Base-by-base conservation (phyloP, 2,113 vertebrate species). In the Struthio camelus region DNA sequence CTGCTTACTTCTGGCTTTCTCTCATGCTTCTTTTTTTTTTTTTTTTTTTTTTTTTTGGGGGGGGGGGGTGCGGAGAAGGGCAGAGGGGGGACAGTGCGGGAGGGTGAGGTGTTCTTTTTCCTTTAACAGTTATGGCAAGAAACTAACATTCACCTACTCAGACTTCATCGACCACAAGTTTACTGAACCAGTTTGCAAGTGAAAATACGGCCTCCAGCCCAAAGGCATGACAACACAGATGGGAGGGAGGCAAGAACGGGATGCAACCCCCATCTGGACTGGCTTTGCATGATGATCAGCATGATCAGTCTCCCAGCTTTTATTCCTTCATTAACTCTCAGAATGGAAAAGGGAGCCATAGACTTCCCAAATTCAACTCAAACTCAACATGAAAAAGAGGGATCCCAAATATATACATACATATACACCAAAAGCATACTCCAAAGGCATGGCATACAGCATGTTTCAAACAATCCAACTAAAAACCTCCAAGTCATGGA, bases 61-160 rank as follows among this genome's bases (percentile, higher is more conserved):
- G 7, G 51, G 6, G 6, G 2, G 7, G 3, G 7, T n/a, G n/a
- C n/a, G n/a, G n/a, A n/a, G n/a, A n/a, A n/a, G n/a, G n/a, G n/a
- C n/a, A n/a, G 1, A 10, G 6, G 30, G 9, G 5, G 0, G 0
- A 9, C 44, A 81, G 51, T 53, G 11, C n/a, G n/a, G n/a, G n/a
- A n/a, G n/a, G n/a, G n/a, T n/a, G n/a, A 84, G 24, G 18, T 70
- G 34, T 9, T 77, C 24, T 59, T 90, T 42, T 64, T 92, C 64
- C 38, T 65, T 25, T n/a, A 61, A 61, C 34, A n/a, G 34, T 42
- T 28, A 28, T 42, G 14, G 28, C 30, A 69, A 48, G 44, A 32
- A 48, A 69, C 19, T 46, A 46, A 48, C 8, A 10, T 25, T 48
- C 46, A 36, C 40, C 40, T 54, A 67, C 42, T 53, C 23, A 11